Evolutionary conservation across 2,113 vertebrate genomes (phyloP), one percentile per base, ranked within the genome.

Genomic region (Terrapene triunguis): DNA sequence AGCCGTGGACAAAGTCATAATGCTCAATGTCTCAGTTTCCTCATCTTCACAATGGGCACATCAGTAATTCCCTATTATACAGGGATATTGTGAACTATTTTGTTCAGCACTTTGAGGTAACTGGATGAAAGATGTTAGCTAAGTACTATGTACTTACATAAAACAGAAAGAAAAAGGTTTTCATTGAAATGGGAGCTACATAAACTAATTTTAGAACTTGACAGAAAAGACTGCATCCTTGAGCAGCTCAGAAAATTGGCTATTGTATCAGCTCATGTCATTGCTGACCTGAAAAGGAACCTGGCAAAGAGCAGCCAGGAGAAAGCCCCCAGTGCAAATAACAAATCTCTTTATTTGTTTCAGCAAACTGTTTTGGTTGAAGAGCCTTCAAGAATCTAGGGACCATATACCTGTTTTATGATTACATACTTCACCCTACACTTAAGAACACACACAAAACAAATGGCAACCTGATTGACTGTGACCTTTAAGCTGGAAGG

Each of bases 121-220:
- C 22, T 29, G 62, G 27, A 54, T 83, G 47, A 88, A 89, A 92
- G 95, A 88, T 27, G 7, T 62, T 62, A 14, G 29, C 29, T 35
- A 35, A 35, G 8, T 69, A n/a, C 32, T 19, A 69, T 69, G 35
- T 69, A 69, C 19, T 69, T 69, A 69, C 62, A n/a, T n/a, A 69
- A 35, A 69, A 69, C 16, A 32, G 35, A 65, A 11, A 35, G 29
- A 32, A 19, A n/a, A 69, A 19, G 19, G 9, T 38, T 95, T 57
- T 32, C 88, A 44, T 93, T 74, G 72, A 94, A 89, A 82, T n/a
- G 35, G 92, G n/a, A 90, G 87, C 16, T 85, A 24, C 10, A 59
- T 54, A 93, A 91, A 81, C 4, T 57, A 47, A 89, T 92, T 87
- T 48, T 0, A 47, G 54, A 32, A 87, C 95, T 88, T 74, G 0